Conservation (phyloP, 2,888 invertebrate species). For the Platycheirus rosarum region DNA sequence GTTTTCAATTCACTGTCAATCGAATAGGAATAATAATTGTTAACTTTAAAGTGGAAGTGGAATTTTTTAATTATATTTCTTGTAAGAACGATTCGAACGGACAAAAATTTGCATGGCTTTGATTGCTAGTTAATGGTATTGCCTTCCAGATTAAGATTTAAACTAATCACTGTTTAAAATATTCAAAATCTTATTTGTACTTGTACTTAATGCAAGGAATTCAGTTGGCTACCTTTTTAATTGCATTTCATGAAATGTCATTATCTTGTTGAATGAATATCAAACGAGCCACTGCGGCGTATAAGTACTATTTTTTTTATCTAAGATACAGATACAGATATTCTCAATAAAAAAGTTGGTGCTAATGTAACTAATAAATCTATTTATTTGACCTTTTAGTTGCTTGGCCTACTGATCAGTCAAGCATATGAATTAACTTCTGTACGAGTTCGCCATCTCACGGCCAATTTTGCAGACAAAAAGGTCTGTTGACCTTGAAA, state of each 20-base stretch:
- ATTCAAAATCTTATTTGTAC: too few relatives aligned
- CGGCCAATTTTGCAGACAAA: constrained; percentile 3
- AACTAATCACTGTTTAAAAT: too few relatives aligned
- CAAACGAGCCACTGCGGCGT: too few relatives aligned
- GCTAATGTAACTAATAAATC: too few relatives aligned
- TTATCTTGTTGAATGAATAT: too few relatives aligned
- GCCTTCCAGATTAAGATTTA: background rate
- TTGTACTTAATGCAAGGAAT: too few relatives aligned
- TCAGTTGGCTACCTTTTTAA: too few relatives aligned
- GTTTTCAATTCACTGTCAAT: background rate
- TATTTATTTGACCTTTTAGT: too few relatives aligned
- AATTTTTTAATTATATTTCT: background rate
- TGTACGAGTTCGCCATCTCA: constrained; percentile 4
- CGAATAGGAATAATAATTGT: background rate
- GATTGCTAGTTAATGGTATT: background rate
- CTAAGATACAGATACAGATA: too few relatives aligned
- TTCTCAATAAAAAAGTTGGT: too few relatives aligned
- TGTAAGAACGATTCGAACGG: background rate
- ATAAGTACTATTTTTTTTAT: too few relatives aligned
- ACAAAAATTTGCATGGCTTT: background rate
- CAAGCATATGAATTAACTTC: background rate
- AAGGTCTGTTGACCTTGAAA: constrained; percentile 17
- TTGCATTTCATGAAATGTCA: too few relatives aligned
- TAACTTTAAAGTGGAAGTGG: background rate
- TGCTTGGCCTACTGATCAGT: constrained; percentile 8